A percentile compares a stretch with the other conserved stretches of the same genome.
phyloP scores from a whole-genome alignment of 2,113 vertebrate genomes.

The Ancistrus triradiatus region DNA sequence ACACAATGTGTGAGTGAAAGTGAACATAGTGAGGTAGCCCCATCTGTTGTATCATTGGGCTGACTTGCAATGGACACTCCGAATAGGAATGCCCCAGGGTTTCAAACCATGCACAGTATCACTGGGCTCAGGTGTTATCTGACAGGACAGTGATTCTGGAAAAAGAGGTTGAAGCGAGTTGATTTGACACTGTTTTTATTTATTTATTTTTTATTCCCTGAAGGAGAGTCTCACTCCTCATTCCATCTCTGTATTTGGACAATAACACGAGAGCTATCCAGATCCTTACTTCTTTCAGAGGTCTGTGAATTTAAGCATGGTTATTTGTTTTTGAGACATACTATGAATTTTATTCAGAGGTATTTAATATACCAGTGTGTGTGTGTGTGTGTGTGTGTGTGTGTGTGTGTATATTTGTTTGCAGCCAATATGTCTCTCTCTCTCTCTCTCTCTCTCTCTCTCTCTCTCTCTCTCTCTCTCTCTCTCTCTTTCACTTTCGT shows the following conservation, averaged over 20 bases:
- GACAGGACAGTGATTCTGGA: slow-evolving; percentile 22
- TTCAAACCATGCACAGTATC: slow-evolving; percentile 4
- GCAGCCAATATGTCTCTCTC: background rate
- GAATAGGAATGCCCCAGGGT: slow-evolving; percentile 15
- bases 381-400: no score
- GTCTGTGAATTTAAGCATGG: no score
- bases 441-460: no score
- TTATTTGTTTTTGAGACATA: no score
- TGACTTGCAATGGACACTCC: slow-evolving; percentile 32
- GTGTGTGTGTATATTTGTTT: background rate
- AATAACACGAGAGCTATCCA: no score
- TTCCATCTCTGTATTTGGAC: background rate
- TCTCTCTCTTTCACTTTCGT: background rate
- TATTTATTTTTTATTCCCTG: background rate
- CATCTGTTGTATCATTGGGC: slow-evolving; percentile 16
- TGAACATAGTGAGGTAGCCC: slow-evolving; percentile 1
- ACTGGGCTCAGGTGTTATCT: slow-evolving; percentile 29
- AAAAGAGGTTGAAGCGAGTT: slow-evolving; percentile 5
- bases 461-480: background rate
- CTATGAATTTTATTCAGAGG: no score
- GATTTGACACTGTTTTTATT: background rate
- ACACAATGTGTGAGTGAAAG: background rate
- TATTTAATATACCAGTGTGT: no score
- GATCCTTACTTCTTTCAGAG: no score
- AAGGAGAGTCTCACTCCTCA: background rate